Base-by-base conservation (phyloP, 2,113 vertebrate genomes). In the Pteruthius melanotis region DNA sequence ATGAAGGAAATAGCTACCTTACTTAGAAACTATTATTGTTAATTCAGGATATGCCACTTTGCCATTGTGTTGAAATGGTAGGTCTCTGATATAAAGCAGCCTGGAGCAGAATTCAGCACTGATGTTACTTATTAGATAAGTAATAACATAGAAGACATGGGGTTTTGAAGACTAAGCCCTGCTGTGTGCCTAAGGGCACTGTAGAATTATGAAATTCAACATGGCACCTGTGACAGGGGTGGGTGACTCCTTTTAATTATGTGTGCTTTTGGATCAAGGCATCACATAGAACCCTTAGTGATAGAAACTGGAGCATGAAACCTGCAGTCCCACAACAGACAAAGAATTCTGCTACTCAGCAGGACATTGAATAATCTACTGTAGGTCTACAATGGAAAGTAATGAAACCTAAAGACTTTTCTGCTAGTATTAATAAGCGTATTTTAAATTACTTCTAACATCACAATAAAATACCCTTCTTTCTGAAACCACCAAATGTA, bases 241-340 rank as follows among this genome's bases (percentile, higher is more conserved):
- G 75, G 78, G 54, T 76, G 72, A 96, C 71, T 94, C 59, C 60
- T 96, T 97, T 96, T 96, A 97, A 96, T 97, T 97, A 95, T 81
- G 21, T 93, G 84, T 92, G 53, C 53, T 87, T 90, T 85, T 94
- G 57, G 70, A 95, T 96, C 89, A 96, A 82, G 88, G 88, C 68
- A 66, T 63, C 42, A 74, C 47, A 47, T 4, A 74, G 75, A 85
- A 88, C 21, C 63, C 63, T 60, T 28, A 35, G 39, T 65, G 87
- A 54, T 6, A 74, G 53, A 97, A 95, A 81, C 18, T 75, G 42
- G 71, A 78, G 45, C 69, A 82, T 63, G 77, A 95, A 95, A 68
- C 64, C 66, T 88, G 45, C 10, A 72, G 57, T 59, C 53, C 15
- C n/a, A 70, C 6, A 26, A 79, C 4, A 92, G 74, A 65, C 14